Evolutionary conservation across 2,888 invertebrate species (phyloP).

Genomic region (Spicauda simplicius): DNA sequence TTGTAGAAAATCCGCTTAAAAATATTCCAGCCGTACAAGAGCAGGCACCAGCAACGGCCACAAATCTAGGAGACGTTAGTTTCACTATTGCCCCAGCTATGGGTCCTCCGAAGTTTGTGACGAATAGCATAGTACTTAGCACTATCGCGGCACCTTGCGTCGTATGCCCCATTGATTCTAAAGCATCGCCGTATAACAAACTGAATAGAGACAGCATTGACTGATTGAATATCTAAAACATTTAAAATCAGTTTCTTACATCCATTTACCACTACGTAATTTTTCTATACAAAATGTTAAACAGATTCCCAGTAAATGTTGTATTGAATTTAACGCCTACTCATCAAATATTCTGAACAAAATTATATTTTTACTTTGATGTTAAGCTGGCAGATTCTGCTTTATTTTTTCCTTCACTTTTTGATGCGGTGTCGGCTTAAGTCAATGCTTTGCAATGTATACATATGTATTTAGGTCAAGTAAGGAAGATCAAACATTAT

Average conservation of each 20-base stretch:
- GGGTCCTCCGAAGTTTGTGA: conserved; percentile 87
- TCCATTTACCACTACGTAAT: neutral
- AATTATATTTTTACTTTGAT: conserved; percentile 20
- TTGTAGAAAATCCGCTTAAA: conserved; percentile 74
- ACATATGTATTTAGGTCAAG: neutral
- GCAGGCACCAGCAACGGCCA: conserved; percentile 70
- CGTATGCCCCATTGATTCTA: conserved; percentile 86
- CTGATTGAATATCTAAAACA: conserved; percentile 87
- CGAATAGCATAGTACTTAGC: conserved; percentile 87
- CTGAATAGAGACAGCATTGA: conserved; percentile 89
- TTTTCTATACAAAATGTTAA: neutral
- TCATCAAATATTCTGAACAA: conserved; percentile 8
- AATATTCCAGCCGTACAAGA: conserved; percentile 74
- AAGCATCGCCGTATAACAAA: conserved; percentile 87
- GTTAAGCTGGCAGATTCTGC: neutral
- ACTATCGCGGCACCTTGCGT: conserved; percentile 89
- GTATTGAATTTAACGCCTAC: neutral
- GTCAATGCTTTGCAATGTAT: too few relatives aligned
- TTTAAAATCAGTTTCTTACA: neutral
- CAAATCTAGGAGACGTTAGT: conserved; percentile 71
- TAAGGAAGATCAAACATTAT: neutral
- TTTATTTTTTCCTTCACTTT: neutral
- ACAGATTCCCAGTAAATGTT: neutral
- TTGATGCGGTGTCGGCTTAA: neutral
- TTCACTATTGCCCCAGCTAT: conserved; percentile 88